These are phyloP conservation scores for Ceratosolen fusciceps DNA, from an alignment of 1,140 invertebrate species.

Conservation along the genomic window DNA sequence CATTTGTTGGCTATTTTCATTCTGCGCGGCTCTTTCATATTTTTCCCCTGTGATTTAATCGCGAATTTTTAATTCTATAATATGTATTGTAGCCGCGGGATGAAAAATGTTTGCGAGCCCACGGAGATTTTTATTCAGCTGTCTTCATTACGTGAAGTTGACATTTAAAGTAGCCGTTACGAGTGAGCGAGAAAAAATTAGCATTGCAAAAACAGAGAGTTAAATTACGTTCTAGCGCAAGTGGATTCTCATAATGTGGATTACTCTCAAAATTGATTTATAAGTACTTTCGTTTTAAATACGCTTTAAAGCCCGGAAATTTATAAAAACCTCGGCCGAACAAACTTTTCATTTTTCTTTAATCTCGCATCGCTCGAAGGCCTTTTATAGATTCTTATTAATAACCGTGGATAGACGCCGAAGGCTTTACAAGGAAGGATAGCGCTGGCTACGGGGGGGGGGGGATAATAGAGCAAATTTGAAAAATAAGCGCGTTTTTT, in stretches of 20 bases:
- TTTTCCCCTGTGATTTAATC: constrained; percentile 37
- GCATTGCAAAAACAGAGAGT: constrained; percentile 19
- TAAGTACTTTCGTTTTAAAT: constrained; percentile 17
- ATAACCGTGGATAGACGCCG: too few relatives aligned
- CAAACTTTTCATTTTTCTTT: too few relatives aligned
- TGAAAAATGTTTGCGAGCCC: constrained; percentile 12
- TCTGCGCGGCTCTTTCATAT: not conserved
- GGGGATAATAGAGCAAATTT: too few relatives aligned
- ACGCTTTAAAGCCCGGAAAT: too few relatives aligned
- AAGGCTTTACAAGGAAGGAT: too few relatives aligned
- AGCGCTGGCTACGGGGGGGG: too few relatives aligned
- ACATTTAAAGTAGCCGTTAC: constrained; percentile 6
- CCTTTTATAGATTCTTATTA: too few relatives aligned
- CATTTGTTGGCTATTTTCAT: constrained; percentile 1
- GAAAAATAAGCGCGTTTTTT: too few relatives aligned
- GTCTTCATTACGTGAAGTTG: constrained; percentile 15
- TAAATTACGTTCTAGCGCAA: not conserved
- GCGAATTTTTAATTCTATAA: constrained; percentile 27
- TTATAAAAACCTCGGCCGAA: too few relatives aligned
- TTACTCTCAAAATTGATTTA: not conserved
- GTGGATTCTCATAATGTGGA: not conserved
- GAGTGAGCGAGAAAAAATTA: constrained; percentile 15
- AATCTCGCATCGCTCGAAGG: too few relatives aligned
- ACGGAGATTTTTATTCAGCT: constrained; percentile 15
- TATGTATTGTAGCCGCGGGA: not conserved